These are phyloP conservation scores for Phorcus lineatus DNA, from an alignment of 2,888 invertebrate species.

Conservation along the genomic window DNA sequence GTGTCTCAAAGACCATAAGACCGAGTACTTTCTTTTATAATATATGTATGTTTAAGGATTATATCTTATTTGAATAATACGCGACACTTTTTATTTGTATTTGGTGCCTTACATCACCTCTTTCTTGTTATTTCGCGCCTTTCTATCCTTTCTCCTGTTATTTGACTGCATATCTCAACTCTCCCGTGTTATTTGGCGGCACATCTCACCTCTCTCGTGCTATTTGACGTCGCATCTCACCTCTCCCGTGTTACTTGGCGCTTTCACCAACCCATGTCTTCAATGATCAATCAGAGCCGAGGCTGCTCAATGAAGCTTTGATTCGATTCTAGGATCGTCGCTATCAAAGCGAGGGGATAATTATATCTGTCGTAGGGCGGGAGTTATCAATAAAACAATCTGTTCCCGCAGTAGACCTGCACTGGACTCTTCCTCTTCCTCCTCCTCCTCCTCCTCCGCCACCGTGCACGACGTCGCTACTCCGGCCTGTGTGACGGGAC, in stretches of 20 bases:
- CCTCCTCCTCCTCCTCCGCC: background rate
- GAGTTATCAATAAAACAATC: slow-evolving; percentile 23
- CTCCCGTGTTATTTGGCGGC: no score
- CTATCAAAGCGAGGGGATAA: slow-evolving; percentile 20
- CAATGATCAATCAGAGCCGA: slow-evolving; percentile 10
- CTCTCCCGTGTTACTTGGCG: background rate
- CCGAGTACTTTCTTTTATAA: no score
- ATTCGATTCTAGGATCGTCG: slow-evolving; percentile 20
- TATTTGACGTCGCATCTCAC: background rate
- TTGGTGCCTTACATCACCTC: no score
- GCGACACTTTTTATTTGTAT: no score
- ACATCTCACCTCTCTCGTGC: background rate
- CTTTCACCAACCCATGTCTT: background rate
- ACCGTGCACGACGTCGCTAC: background rate
- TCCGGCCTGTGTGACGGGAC: background rate
- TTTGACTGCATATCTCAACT: no score
- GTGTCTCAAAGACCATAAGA: no score
- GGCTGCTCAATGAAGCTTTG: slow-evolving; percentile 19
- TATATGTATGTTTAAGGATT: no score
- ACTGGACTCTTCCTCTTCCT: background rate
- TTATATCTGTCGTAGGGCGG: slow-evolving; percentile 17
- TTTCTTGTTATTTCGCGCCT: background rate
- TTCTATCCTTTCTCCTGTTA: background rate
- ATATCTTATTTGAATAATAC: no score
- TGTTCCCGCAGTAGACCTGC: background rate